Base-by-base conservation (phyloP, 1,140 invertebrate species). In the Apis dorsata region DNA sequence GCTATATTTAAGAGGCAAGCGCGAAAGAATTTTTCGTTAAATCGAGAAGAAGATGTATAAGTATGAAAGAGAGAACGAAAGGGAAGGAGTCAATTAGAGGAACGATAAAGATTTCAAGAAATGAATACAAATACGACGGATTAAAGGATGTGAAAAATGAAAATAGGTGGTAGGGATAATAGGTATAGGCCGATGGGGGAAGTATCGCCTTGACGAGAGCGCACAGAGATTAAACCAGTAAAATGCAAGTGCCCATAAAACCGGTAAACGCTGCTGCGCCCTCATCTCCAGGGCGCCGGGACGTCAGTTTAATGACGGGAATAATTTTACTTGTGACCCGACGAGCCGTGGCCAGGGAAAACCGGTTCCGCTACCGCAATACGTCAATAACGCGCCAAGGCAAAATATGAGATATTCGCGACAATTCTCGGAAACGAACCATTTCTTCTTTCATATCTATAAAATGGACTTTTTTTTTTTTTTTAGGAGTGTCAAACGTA, bases 241-340 rank as follows among this genome's bases (percentile, higher is more conserved):
- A 89, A 89, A 89, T 81, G 88, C 82, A 88, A 90, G 89, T 88
- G 71, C 74, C 78, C 84, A 87, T 90, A 89, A 89, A 89, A 89
- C 85, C 85, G 85, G 85, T 86, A 89, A 89, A 89, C 86, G 86
- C 70, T 76, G 78, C 83, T 76, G 78, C 83, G 86, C 82, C 79
- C 79, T 85, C 88, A 85, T 89, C 88, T 89, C 85, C 79, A 81
- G 88, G 87, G 82, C 85, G 82, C 83, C 85, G 66, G 77, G 80
- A 89, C 87, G 85, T 89, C 88, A 78, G 88, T 89, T 89, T 89
- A 89, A 89, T 89, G 88, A 89, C 88, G 79, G 73, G 85, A 89
- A 89, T 89, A 89, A 89, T 89, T 89, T 89, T 85, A 85, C 80
- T 70, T 80, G 86, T 88, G 87, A 89, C 86, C 81, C 24, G 69